Conservation (phyloP, 92 coral and sea anemone species). For the Heteractis magnifica region DNA sequence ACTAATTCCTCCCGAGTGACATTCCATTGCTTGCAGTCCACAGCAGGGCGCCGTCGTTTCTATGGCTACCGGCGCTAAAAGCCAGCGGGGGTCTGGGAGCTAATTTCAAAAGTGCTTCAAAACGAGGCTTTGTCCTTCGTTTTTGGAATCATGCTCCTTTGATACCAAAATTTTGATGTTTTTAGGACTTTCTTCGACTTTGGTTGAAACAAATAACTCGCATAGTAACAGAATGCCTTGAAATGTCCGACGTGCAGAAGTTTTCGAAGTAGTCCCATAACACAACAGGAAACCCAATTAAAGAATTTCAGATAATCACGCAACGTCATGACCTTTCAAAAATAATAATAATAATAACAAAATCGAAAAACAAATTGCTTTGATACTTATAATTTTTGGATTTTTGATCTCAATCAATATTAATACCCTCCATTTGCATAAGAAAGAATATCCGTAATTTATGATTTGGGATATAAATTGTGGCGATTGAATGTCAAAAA, state of each 20-base stretch:
- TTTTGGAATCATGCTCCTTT: background rate
- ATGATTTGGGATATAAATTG: too few species aligned
- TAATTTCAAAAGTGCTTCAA: constrained; percentile 13
- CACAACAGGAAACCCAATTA: constrained; percentile 1
- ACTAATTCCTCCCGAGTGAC: constrained; percentile 82
- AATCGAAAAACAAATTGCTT: background rate
- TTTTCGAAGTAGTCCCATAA: background rate
- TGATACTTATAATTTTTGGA: background rate
- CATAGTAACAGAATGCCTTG: background rate
- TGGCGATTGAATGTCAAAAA: too few species aligned
- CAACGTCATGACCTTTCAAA: constrained; percentile 21
- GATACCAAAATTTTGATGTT: background rate
- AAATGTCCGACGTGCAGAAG: background rate
- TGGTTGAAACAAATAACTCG: too few species aligned
- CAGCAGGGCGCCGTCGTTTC: constrained; percentile 68
- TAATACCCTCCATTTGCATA: too few species aligned
- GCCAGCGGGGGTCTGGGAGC: constrained; percentile 56
- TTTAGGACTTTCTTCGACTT: background rate
- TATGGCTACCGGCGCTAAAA: constrained; percentile 41
- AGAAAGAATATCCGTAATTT: too few species aligned
- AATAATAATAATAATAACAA: background rate
- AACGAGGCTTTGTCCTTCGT: constrained; percentile 14
- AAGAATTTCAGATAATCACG: constrained; percentile 7
- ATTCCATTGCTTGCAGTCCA: constrained; percentile 81
- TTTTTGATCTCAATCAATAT: background rate